phyloP scores from a whole-genome alignment of 2,797 vertebrate genomes.

The Silurus aristotelis region DNA sequence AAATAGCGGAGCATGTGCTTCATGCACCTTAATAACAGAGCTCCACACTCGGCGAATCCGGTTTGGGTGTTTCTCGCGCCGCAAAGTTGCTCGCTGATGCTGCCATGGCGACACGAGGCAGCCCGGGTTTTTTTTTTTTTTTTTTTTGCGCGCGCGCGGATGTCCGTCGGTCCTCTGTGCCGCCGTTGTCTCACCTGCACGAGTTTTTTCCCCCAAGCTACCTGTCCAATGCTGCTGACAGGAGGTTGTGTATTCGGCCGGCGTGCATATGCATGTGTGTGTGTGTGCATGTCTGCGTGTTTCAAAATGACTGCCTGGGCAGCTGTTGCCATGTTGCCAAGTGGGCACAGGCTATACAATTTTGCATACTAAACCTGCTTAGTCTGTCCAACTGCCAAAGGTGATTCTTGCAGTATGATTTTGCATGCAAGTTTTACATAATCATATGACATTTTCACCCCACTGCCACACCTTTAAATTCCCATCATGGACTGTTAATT shows the following conservation, averaged over 20 bases:
- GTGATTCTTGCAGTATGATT: neutral
- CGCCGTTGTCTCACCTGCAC: conserved; percentile 41
- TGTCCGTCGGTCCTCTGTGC: neutral
- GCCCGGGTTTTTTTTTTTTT: too few relatives aligned
- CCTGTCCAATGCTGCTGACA: conserved; percentile 38
- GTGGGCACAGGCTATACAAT: neutral
- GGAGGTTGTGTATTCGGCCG: conserved; percentile 38
- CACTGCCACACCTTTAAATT: conserved; percentile 28
- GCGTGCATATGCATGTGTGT: neutral
- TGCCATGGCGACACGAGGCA: conserved; percentile 41
- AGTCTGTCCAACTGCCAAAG: neutral
- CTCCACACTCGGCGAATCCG: conserved; percentile 33
- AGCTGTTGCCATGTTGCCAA: conserved; percentile 48
- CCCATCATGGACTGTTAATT: neutral
- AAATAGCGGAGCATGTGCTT: conserved; percentile 25
- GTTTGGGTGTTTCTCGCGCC: conserved; percentile 45
- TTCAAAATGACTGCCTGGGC: conserved; percentile 30
- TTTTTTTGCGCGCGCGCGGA: neutral
- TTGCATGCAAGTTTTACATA: conserved; percentile 24
- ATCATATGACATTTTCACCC: neutral
- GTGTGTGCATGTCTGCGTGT: conserved; percentile 9
- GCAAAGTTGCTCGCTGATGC: conserved; percentile 47
- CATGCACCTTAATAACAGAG: conserved; percentile 41
- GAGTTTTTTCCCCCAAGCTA: conserved; percentile 21
- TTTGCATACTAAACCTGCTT: conserved; percentile 3